These are phyloP conservation scores for Heliconius ethilla DNA, from an alignment of 2,888 invertebrate genomes.

Conservation along the genomic window DNA sequence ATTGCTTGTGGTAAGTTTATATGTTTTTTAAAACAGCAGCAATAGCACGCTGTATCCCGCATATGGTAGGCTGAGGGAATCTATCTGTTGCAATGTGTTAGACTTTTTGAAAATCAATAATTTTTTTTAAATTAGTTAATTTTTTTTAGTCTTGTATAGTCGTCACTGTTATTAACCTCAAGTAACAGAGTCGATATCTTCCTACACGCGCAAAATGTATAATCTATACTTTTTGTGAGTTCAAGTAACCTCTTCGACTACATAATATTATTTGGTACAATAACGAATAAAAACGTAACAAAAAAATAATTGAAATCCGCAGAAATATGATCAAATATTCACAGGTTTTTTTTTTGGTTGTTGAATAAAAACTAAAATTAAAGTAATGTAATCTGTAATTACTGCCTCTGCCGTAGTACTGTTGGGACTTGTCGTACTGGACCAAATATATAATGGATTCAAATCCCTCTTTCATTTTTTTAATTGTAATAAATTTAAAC, in stretches of 20 bases:
- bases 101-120: too few species aligned
- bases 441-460: too few species aligned
- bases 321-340: not conserved
- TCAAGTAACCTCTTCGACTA: not conserved
- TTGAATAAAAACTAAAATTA: not conserved
- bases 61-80: not conserved
- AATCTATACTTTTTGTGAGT: not conserved
- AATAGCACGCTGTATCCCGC: not conserved
- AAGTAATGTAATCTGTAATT: not conserved
- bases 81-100: too few species aligned
- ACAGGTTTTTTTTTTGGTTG: not conserved
- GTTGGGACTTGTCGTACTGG: not conserved
- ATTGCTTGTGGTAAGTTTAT: conserved; percentile 66
- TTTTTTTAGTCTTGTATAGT: not conserved
- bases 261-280: not conserved
- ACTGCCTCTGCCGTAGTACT: not conserved
- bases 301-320: not conserved
- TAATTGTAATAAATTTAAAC: too few species aligned
- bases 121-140: too few species aligned
- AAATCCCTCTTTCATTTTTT: too few species aligned
- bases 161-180: not conserved
- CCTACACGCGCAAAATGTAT: not conserved
- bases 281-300: not conserved
- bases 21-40: not conserved
- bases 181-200: not conserved